phyloP scores from a whole-genome alignment of 2,888 invertebrate species.

The Dorcus hopei region DNA sequence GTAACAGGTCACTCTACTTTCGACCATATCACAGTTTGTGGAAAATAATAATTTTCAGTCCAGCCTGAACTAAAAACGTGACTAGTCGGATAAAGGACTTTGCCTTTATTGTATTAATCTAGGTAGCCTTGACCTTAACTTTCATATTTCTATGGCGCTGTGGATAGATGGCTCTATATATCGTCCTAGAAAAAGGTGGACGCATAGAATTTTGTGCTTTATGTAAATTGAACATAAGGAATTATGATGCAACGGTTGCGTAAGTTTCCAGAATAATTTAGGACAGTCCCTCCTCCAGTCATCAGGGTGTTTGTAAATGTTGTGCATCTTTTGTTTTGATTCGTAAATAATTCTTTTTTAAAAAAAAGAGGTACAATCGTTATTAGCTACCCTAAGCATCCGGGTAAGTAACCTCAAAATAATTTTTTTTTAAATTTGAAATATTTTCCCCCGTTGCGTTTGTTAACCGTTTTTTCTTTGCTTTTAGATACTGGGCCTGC shows the following conservation, averaged over 20 bases:
- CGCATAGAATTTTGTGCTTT: too few relatives aligned
- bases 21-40: too few relatives aligned
- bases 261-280: background rate
- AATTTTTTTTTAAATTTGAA: background rate
- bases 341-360: constrained; percentile 1
- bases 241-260: background rate
- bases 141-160: too few relatives aligned
- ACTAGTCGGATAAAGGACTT: too few relatives aligned
- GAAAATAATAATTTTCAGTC: too few relatives aligned
- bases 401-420: constrained; percentile 21
- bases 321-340: constrained; percentile 11
- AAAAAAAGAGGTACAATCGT: constrained; percentile 8
- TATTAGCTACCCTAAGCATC: constrained; percentile 19
- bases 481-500: constrained; percentile 26
- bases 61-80: too few relatives aligned
- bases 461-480: background rate
- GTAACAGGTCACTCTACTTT: too few relatives aligned
- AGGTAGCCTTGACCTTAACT: too few relatives aligned
- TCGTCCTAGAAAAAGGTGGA: too few relatives aligned
- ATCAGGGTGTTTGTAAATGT: constrained; percentile 9
- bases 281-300: background rate
- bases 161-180: too few relatives aligned
- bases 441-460: background rate
- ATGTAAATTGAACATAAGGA: too few relatives aligned
- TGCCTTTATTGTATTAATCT: too few relatives aligned